Evolutionary conservation across 2,113 vertebrate genomes (phyloP).

Genomic region (Rhinopomastus cyanomelas): DNA sequence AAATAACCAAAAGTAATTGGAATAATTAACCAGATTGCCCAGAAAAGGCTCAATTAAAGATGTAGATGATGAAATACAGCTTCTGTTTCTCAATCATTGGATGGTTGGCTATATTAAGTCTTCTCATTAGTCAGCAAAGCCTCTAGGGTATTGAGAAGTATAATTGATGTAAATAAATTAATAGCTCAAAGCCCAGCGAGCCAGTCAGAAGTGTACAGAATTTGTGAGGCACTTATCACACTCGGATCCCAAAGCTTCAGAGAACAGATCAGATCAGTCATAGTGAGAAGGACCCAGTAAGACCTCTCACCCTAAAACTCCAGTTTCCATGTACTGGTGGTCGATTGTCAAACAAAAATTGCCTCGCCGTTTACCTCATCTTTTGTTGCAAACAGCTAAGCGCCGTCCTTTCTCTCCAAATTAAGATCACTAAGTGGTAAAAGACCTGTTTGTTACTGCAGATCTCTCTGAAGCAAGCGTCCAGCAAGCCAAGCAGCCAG

Average conservation of each 20-base stretch:
- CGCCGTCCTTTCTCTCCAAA: not conserved
- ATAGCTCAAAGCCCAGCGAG: constrained; percentile 13
- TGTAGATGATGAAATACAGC: constrained; percentile 15
- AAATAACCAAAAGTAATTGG: constrained; percentile 52
- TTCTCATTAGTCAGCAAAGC: constrained; percentile 49
- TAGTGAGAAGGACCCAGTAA: not conserved
- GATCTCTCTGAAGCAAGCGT: constrained; percentile 13
- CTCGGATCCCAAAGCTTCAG: not conserved
- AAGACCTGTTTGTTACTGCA: constrained; percentile 24
- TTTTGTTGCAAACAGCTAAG: not conserved
- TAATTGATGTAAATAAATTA: constrained; percentile 46
- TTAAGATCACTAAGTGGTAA: constrained; percentile 16
- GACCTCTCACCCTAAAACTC: not conserved
- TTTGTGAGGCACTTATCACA: not conserved
- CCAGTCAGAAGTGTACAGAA: not conserved
- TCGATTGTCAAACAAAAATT: not conserved
- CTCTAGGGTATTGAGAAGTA: constrained; percentile 43
- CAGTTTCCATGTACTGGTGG: not conserved
- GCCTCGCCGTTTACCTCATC: not conserved
- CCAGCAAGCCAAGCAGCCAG: not conserved
- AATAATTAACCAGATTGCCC: constrained; percentile 56
- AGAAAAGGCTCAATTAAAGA: constrained; percentile 46
- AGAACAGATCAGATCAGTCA: not conserved
- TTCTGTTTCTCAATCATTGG: constrained; percentile 38
- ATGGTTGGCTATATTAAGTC: constrained; percentile 41